A percentile compares a stretch with the other conserved stretches of the same genome.
These are phyloP conservation scores for Epizoanthus illoricatus DNA, from an alignment of 92 coral and sea anemone genomes.

Conservation along the genomic window DNA sequence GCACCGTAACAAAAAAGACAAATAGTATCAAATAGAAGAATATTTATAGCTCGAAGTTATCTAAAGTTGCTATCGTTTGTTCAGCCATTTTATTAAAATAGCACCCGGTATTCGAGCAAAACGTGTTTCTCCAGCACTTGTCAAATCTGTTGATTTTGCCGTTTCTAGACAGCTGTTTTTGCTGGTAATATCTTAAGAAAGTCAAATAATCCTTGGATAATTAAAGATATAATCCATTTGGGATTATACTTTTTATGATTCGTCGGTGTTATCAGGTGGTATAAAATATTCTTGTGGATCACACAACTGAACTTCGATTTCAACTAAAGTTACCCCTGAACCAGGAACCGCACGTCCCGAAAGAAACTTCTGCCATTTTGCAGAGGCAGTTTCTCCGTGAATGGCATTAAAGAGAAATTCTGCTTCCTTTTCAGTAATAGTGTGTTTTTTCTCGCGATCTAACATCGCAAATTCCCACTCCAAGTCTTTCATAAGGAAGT, in stretches of 20 bases:
- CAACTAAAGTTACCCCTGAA: slow-evolving; percentile 47
- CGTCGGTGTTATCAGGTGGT: slow-evolving; percentile 2
- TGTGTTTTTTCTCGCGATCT: slow-evolving; percentile 52
- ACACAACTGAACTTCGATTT: slow-evolving; percentile 55
- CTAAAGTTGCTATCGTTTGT: background rate
- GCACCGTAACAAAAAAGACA: background rate
- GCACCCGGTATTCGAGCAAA: background rate
- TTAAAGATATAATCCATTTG: background rate
- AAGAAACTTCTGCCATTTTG: slow-evolving; percentile 48
- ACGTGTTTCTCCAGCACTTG: background rate
- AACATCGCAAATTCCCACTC: slow-evolving; percentile 63
- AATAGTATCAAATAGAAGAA: background rate
- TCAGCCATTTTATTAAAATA: background rate
- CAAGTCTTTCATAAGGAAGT: slow-evolving; percentile 59
- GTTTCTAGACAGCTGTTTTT: slow-evolving; percentile 25
- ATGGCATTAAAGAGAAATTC: slow-evolving; percentile 51
- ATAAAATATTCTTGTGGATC: slow-evolving; percentile 30
- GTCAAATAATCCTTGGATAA: slow-evolving; percentile 4
- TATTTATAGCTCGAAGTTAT: too few species aligned
- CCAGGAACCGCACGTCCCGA: slow-evolving; percentile 50
- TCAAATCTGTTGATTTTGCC: slow-evolving; percentile 8
- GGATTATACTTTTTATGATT: background rate
- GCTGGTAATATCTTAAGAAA: background rate
- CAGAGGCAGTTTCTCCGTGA: slow-evolving; percentile 46
- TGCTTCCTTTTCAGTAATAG: slow-evolving; percentile 59